Base-by-base conservation (phyloP, 2,888 invertebrate genomes). In the Leptogaster cylindrica region DNA sequence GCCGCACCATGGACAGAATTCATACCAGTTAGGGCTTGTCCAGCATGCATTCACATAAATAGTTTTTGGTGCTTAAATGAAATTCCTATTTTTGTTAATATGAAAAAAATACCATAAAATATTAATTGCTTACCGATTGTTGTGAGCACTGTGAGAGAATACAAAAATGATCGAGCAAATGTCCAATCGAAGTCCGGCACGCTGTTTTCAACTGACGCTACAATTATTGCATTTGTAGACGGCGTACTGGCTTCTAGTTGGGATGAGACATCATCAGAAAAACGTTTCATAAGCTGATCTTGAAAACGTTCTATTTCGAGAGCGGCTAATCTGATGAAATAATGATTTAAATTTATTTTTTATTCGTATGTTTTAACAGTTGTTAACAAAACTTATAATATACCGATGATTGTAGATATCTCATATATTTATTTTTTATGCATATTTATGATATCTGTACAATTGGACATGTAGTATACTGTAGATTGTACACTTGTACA, bases 71-170 rank as follows among this genome's bases (percentile, higher is more conserved):
- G n/a, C n/a, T n/a, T n/a, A n/a, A n/a, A n/a, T n/a, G n/a, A n/a
- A n/a, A n/a, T n/a, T n/a, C n/a, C n/a, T n/a, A n/a, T n/a, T n/a
- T n/a, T n/a, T n/a, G n/a, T n/a, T n/a, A n/a, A n/a, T n/a, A n/a
- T n/a, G n/a, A n/a, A n/a, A n/a, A n/a, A n/a, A n/a, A n/a, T n/a
- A n/a, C n/a, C 6, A 31, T 7, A 2, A 14, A 25, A 51, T 28
- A 2, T 8, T 28, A 55, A 18, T 16, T 33, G 83, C 89, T 89
- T 80, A 93, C 93, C 93, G 78, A 93, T 92, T 70, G 93, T 96
- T 55, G 95, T 96, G 75, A 97, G 86, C 72, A 97, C 94, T 33
- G 96, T 96, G 73, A 97, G 86, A 18, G 95, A 95, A 82, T 96
- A 97, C 75, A 97, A 88, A 83, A 97, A 96, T 65, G 96, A 93